Evolutionary conservation across 2,888 invertebrate genomes (phyloP).

Genomic region (Smittia sp.): DNA sequence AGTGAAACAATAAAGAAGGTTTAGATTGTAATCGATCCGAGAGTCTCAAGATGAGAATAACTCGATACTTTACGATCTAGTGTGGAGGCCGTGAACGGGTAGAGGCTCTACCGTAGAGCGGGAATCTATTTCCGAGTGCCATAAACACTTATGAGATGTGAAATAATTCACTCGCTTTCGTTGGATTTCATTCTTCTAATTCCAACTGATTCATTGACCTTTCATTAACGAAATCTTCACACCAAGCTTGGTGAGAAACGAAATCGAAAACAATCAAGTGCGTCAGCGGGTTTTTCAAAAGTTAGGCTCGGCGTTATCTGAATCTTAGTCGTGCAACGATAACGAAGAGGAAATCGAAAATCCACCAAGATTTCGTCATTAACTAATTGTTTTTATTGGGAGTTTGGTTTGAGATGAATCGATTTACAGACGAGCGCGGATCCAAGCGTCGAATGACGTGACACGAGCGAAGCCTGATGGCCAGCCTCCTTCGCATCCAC

Average conservation of each 20-base stretch:
- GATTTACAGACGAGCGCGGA: slow-evolving; percentile 42
- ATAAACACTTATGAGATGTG: not conserved
- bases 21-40: slow-evolving; percentile 1
- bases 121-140: not conserved
- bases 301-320: too few species aligned
- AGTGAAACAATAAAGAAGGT: not conserved
- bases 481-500: slow-evolving; percentile 9
- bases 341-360: too few species aligned
- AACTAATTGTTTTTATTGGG: too few species aligned
- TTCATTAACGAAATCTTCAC: not conserved
- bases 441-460: not conserved
- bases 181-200: not conserved
- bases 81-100: not conserved
- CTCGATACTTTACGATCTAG: not conserved
- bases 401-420: too few species aligned
- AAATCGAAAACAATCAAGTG: not conserved
- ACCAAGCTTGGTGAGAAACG: not conserved
- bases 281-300: not conserved
- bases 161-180: slow-evolving; percentile 3
- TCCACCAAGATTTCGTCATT: too few species aligned
- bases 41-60: not conserved
- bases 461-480: not conserved
- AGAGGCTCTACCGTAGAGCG: too few species aligned
- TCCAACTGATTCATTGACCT: slow-evolving; percentile 6
- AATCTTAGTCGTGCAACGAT: too few species aligned